These are phyloP conservation scores for Galeopsomyia nigrocyanea DNA, from an alignment of 2,888 invertebrate species.

Conservation along the genomic window DNA sequence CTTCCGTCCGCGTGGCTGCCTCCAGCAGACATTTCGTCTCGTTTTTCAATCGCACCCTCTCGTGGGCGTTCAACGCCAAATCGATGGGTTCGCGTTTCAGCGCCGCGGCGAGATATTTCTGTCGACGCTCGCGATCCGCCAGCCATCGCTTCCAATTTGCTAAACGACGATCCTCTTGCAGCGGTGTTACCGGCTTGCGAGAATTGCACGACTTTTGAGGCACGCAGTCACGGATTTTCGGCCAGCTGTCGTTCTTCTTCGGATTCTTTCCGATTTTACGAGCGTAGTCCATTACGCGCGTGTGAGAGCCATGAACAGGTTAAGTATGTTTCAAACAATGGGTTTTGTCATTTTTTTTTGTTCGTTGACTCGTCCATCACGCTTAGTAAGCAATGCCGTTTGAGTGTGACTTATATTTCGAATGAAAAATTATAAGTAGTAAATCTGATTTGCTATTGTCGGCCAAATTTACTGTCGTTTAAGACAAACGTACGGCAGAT, in stretches of 20 bases:
- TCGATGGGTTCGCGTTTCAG: slow-evolving; percentile 51
- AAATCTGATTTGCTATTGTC: too few relatives aligned
- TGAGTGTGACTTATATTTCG: too few relatives aligned
- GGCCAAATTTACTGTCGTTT: too few relatives aligned
- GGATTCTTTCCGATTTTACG: slow-evolving; percentile 55
- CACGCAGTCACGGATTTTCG: neutral
- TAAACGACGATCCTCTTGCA: slow-evolving; percentile 54
- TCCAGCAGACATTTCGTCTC: slow-evolving; percentile 59
- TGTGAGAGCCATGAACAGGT: too few relatives aligned
- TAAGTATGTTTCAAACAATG: too few relatives aligned
- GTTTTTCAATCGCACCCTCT: slow-evolving; percentile 50
- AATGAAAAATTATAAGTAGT: too few relatives aligned
- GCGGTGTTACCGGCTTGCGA: neutral
- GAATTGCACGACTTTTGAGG: neutral
- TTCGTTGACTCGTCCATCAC: too few relatives aligned
- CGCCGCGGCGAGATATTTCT: slow-evolving; percentile 34
- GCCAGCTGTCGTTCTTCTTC: neutral
- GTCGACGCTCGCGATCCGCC: slow-evolving; percentile 48
- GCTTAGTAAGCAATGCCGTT: too few relatives aligned
- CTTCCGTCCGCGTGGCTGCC: slow-evolving; percentile 31
- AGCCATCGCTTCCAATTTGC: slow-evolving; percentile 60
- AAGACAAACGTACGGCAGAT: too few relatives aligned
- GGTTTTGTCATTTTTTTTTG: too few relatives aligned
- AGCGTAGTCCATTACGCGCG: slow-evolving; percentile 53
- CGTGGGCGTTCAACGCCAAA: slow-evolving; percentile 54